Base-by-base conservation (phyloP, 2,888 invertebrate species). In the Ochropacha duplaris region DNA sequence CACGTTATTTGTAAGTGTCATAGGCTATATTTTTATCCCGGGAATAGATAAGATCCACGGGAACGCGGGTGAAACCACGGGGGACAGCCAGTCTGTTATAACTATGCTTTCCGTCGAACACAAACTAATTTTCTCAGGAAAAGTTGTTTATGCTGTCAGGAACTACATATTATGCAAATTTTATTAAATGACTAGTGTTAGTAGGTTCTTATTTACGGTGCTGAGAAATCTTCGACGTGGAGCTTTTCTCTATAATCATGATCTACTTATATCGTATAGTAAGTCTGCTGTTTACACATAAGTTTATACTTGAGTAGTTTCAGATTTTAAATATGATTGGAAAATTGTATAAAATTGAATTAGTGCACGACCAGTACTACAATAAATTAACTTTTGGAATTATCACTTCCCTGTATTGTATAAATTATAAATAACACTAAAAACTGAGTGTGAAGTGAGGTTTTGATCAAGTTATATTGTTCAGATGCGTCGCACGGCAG, bases 401-500 rank as follows among this genome's bases (percentile, higher is more conserved):
- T 49, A 14, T 36, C 49, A n/a, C 57, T 56, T 31, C 31, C 31
- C 8, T 31, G 31, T 8, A 28, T 28, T 28, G 28, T 28, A 8
- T 28, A 28, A 34, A 34, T 5, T 34, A 34, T 5, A 34, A 14
- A 34, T 14, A 12, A 31, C 5, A 31, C n/a, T n/a, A 31, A 34
- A 12, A 28, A 28, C 28, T 28, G 28, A 28, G 6, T 6, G 28
- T 8, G 28, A 31, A 31, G 5, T 4, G 2, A 31, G 8, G 31
- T 31, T 31, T 55, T 49, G 52, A 9, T 44, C 8, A 57, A 54
- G 57, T 24, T 24, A 24, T 54, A 52, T 57, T 66, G 62, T 67
- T 2, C 83, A 96, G 95, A 96, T 97, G 96, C 95, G 95, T 78
- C 94, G 96, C 60, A 93, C 95, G 55, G 96, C 96, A 2, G 94